These are phyloP conservation scores for Eristalis intricaria DNA, from an alignment of 2,888 invertebrate genomes.

Conservation along the genomic window DNA sequence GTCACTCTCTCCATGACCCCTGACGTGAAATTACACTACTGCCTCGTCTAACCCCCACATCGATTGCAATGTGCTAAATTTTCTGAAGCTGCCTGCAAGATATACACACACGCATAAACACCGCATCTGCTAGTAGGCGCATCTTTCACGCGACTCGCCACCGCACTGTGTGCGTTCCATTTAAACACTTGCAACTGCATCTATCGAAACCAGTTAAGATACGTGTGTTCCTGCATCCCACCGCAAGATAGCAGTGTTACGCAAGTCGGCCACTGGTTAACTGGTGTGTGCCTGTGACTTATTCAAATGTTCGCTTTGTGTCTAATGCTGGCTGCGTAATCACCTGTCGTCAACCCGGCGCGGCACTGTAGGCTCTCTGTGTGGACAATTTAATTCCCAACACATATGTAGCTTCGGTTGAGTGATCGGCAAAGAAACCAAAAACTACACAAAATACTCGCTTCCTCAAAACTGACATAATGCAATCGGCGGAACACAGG, in stretches of 20 bases:
- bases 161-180: constrained; percentile 35
- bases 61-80: constrained; percentile 58
- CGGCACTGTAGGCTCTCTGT: constrained; percentile 28
- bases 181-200: constrained; percentile 21
- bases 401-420: constrained; percentile 1
- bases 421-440: neutral
- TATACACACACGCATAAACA: constrained; percentile 4
- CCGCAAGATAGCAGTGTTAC: constrained; percentile 1
- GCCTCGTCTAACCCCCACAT: neutral
- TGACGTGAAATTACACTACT: neutral
- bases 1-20: neutral
- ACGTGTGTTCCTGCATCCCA: neutral
- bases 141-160: neutral
- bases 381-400: constrained; percentile 29
- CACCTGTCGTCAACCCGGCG: constrained; percentile 28
- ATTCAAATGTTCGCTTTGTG: constrained; percentile 14
- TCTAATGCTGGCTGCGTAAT: constrained; percentile 26
- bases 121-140: neutral
- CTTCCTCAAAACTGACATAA: constrained; percentile 17
- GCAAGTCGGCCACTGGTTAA: constrained; percentile 2
- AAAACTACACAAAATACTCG: neutral
- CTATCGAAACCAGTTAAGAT: constrained; percentile 39
- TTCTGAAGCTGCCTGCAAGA: constrained; percentile 38
- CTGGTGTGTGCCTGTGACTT: neutral
- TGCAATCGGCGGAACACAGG: neutral